These are phyloP conservation scores for Aurelia aurita complex sp. Pacific DNA, from an alignment of 30 jellyfish, hydroid and myxozoan genomes.

Conservation along the genomic window DNA sequence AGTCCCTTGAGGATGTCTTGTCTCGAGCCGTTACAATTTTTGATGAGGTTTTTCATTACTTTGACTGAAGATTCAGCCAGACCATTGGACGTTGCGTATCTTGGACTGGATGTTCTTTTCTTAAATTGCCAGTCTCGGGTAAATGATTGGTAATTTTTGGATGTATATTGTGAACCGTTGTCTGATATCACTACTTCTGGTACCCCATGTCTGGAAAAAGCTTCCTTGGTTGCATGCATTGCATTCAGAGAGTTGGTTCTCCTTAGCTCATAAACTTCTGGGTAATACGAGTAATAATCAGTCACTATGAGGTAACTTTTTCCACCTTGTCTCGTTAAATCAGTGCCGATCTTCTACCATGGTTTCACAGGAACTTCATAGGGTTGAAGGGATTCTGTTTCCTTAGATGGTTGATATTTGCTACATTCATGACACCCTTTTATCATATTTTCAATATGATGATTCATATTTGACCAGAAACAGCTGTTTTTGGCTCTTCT, in stretches of 20 bases:
- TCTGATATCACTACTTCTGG: background rate
- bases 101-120: background rate
- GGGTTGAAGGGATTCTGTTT: background rate
- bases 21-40: background rate
- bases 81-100: background rate
- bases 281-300: background rate
- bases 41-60: background rate
- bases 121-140: no score
- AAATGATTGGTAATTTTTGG: no score
- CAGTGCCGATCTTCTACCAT: constrained; percentile 3
- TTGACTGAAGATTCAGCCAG: constrained; percentile 13
- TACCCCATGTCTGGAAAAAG: constrained; percentile 20
- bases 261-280: constrained; percentile 15
- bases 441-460: no score
- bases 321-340: constrained; percentile 4
- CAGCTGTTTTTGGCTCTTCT: no score
- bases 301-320: background rate
- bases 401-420: background rate
- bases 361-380: constrained; percentile 9
- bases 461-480: no score
- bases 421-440: no score
- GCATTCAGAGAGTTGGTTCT: background rate
- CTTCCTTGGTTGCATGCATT: constrained; percentile 8
- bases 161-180: no score
- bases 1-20: no score